These are phyloP conservation scores for Hydrolagus colliei DNA, from an alignment of 2,797 vertebrate genomes.

Conservation along the genomic window DNA sequence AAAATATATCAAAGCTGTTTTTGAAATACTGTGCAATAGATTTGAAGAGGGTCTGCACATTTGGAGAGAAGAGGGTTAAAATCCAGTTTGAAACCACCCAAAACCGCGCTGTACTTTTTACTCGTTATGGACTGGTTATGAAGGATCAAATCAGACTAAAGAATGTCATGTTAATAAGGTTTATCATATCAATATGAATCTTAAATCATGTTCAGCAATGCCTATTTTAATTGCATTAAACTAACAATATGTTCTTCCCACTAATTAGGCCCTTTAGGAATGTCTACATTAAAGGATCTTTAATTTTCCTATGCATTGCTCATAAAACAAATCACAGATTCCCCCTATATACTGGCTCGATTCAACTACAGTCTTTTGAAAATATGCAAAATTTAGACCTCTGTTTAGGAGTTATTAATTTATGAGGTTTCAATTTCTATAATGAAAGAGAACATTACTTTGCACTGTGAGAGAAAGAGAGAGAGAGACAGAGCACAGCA, in stretches of 20 bases:
- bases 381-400: constrained; percentile 29
- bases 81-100: not conserved
- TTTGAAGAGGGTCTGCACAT: not conserved
- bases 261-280: constrained; percentile 32
- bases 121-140: constrained; percentile 9
- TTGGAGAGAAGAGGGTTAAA: not conserved
- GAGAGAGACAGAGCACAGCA: constrained; percentile 26
- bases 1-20: not conserved
- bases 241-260: constrained; percentile 32
- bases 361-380: constrained; percentile 30
- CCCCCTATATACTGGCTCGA: constrained; percentile 20
- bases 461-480: constrained; percentile 19
- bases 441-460: constrained; percentile 24
- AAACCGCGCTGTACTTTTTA: constrained; percentile 20
- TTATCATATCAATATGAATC: constrained; percentile 30
- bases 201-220: constrained; percentile 32
- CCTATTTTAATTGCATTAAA: constrained; percentile 33
- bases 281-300: constrained; percentile 32
- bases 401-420: constrained; percentile 31
- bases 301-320: constrained; percentile 29
- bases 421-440: constrained; percentile 28
- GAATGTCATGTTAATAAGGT: constrained; percentile 31
- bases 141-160: constrained; percentile 31
- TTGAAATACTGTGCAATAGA: not conserved
- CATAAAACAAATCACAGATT: constrained; percentile 31